Evolutionary conservation across 2,888 invertebrate genomes (phyloP), one percentile per base, ranked within the genome.

Genomic region (Drymonia ruficornis): DNA sequence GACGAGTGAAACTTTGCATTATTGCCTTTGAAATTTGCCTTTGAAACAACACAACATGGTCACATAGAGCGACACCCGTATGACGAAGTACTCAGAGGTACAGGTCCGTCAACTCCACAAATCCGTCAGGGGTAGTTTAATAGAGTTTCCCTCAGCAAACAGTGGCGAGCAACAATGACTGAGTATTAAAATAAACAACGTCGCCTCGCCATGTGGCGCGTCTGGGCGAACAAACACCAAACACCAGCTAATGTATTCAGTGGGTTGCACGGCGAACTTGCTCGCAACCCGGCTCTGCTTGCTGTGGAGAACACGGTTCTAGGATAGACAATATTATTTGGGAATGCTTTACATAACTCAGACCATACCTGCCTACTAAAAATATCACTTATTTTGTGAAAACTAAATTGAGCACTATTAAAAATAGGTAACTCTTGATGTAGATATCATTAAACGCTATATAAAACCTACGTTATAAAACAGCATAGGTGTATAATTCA

Each of bases 101-200:
- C 16, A 11, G 42, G 7, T 13, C 16, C n/a, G 50, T 60, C 63
- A 59, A 61, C 61, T 67, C 68, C 77, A 79, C 76, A 82, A 83
- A 81, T 82, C 83, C 78, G 76, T 78, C 77, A 78, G 76, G 87
- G 87, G 89, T 86, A 84, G 84, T 83, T 81, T 78, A 84, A 82
- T 81, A 84, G 80, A 80, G 84, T 81, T 47, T 83, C 85, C 81
- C 86, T 87, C 76, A 46, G 74, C 81, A 89, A 90, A 91, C 84
- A 89, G 76, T 57, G 76, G 78, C 83, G 76, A 82, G 80, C 87
- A 85, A 89, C 91, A 89, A 87, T 86, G 84, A 85, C 74, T 89
- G 89, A 91, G 91, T 90, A 92, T 92, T 92, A 89, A 90, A 92
- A 89, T 90, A 91, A 92, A 92, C 91, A 76, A 74, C 70, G 67